Conservation (phyloP, 2,113 vertebrate genomes). For the Gymnogyps californianus region DNA sequence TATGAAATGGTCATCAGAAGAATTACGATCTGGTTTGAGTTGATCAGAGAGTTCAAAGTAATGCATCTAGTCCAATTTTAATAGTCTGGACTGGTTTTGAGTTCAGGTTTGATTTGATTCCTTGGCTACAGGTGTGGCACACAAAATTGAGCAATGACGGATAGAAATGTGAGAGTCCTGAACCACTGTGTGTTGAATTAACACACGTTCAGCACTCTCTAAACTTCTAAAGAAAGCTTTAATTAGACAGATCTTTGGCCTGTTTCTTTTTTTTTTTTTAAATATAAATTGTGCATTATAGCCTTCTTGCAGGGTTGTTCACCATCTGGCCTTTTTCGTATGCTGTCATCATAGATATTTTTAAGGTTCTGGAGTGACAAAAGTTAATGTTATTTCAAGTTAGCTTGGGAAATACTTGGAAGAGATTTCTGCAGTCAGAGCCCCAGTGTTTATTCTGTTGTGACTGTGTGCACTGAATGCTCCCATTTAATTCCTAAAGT, state of each 20-base stretch:
- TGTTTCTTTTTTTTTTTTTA: background rate
- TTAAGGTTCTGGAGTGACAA: background rate
- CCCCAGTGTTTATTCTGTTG: background rate
- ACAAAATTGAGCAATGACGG: background rate
- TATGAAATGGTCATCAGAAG: background rate
- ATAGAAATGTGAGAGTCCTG: background rate
- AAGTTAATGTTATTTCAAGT: background rate
- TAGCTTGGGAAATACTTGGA: slow-evolving; percentile 1
- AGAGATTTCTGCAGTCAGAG: background rate
- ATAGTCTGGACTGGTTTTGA: background rate
- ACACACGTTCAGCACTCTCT: background rate
- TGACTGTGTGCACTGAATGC: background rate
- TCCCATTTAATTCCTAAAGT: slow-evolving; percentile 41
- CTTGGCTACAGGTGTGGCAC: background rate
- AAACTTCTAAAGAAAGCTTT: background rate
- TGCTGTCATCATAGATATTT: background rate
- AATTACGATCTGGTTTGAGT: background rate
- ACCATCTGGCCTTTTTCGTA: background rate
- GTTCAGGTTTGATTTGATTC: background rate
- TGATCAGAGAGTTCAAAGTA: background rate
- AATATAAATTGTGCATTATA: background rate
- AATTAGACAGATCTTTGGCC: background rate
- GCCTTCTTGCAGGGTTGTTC: background rate
- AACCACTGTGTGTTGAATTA: background rate
- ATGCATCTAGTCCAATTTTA: background rate